Evolutionary conservation across 2,797 vertebrate genomes (phyloP), one percentile per base, ranked within the genome.

Genomic region (Chelon auratus): DNA sequence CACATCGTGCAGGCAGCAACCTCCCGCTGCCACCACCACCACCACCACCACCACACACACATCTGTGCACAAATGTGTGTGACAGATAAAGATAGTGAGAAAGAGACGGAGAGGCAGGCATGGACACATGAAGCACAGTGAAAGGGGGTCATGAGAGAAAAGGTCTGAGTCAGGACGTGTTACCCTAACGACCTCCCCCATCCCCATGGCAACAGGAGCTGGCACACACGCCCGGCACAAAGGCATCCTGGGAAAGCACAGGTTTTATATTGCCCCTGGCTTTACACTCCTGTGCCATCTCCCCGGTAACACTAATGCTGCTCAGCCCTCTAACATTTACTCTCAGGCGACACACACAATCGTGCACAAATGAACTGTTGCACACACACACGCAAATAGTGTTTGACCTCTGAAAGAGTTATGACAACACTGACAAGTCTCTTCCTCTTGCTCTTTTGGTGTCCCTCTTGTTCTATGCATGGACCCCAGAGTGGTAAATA

Each of bases 201-300:
- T 89, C 76, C 52, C 92, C 89, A 90, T 78, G 84, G 89, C 84
- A 93, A 94, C 91, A 1, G 62, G 72, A 80, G 82, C 86, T 88
- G 90, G 90, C 89, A 91, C 89, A 90, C 91, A 92, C 81, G 84
- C 83, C 87, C 30, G 39, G 70, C 89, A 92, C 87, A 92, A 93
- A 94, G 82, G 87, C 91, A 91, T 93, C 92, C 88, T 91, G 91
- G 86, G 88, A 91, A 86, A 92, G 89, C 85, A 89, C 92, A 93
- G 90, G 90, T 94, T 94, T 94, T 94, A 94, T 93, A 94, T 92
- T 92, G 92, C 91, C 87, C 84, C 85, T 81, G 77, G 64, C 85
- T 92, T 92, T 87, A 88, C 89, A 88, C 84, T 84, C 82, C 83
- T 81, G 81, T 87, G 88, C 83, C 62, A 85, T 94, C 84, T 68